phyloP scores from a whole-genome alignment of 2,888 invertebrate genomes.

The Zaprionus bogoriensis region DNA sequence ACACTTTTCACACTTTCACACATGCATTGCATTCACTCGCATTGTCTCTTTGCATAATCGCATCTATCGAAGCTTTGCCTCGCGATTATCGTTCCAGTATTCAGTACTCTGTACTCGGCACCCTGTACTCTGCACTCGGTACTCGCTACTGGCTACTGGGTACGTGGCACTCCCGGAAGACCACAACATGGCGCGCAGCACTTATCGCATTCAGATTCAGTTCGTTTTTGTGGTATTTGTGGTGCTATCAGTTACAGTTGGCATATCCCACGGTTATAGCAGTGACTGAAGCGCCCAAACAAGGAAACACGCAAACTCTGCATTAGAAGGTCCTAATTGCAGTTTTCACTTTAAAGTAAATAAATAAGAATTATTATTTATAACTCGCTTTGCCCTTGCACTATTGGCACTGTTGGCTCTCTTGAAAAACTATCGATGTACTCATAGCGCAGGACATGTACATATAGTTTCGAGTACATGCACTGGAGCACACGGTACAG shows the following conservation, averaged over 20 bases:
- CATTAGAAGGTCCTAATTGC: neutral
- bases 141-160: constrained; percentile 6
- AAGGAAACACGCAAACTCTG: neutral
- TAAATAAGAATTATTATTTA: too few relatives aligned
- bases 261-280: constrained; percentile 57
- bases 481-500: too few relatives aligned
- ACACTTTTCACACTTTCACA: constrained; percentile 1
- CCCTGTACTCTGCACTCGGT: constrained; percentile 1
- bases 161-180: constrained; percentile 55
- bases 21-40: constrained; percentile 6
- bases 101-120: constrained; percentile 8
- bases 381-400: too few relatives aligned
- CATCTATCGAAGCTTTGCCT: constrained; percentile 30
- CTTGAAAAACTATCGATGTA: too few relatives aligned
- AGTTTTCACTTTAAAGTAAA: too few relatives aligned
- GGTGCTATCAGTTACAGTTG: constrained; percentile 48
- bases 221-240: constrained; percentile 33
- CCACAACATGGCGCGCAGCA: constrained; percentile 28
- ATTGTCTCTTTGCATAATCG: constrained; percentile 45
- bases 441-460: too few relatives aligned
- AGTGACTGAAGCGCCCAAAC: constrained; percentile 17
- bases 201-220: constrained; percentile 31
- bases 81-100: constrained; percentile 29
- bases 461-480: too few relatives aligned
- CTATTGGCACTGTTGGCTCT: too few relatives aligned